phyloP scores from a whole-genome alignment of 2,888 invertebrate species.

The Perizoma affinitatum region DNA sequence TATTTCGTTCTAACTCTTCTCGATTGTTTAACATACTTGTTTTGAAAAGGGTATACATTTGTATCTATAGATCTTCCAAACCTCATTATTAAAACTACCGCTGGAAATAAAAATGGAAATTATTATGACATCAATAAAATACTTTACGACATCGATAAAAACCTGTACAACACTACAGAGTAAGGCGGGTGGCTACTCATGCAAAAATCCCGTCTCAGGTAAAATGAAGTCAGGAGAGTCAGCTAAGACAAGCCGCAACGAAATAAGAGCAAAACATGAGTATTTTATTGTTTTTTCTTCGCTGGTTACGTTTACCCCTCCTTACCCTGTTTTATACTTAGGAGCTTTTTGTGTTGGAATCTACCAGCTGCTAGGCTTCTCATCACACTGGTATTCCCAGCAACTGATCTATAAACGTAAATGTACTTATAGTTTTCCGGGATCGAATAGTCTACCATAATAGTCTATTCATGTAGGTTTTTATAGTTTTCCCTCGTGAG shows the following conservation, averaged over 20 bases:
- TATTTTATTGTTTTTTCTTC: constrained; percentile 44
- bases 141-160: constrained; percentile 30
- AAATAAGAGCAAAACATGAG: constrained; percentile 51
- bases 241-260: constrained; percentile 49
- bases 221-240: constrained; percentile 60
- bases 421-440: too few species aligned
- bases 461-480: too few species aligned
- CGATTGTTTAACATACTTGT: too few species aligned
- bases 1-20: too few species aligned
- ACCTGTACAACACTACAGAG: constrained; percentile 42
- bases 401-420: neutral
- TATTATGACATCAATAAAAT: constrained; percentile 15
- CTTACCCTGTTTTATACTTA: constrained; percentile 22
- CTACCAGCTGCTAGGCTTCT: constrained; percentile 1
- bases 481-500: too few species aligned
- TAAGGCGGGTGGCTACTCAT: constrained; percentile 55
- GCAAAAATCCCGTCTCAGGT: constrained; percentile 65
- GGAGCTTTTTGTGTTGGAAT: constrained; percentile 21
- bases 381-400: neutral
- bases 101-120: neutral
- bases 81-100: too few species aligned
- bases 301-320: constrained; percentile 33
- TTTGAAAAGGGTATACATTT: too few species aligned
- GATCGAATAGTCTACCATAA: too few species aligned
- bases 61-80: too few species aligned